Conservation (phyloP, 2,113 vertebrate species). For the Microcebus jonahi region DNA sequence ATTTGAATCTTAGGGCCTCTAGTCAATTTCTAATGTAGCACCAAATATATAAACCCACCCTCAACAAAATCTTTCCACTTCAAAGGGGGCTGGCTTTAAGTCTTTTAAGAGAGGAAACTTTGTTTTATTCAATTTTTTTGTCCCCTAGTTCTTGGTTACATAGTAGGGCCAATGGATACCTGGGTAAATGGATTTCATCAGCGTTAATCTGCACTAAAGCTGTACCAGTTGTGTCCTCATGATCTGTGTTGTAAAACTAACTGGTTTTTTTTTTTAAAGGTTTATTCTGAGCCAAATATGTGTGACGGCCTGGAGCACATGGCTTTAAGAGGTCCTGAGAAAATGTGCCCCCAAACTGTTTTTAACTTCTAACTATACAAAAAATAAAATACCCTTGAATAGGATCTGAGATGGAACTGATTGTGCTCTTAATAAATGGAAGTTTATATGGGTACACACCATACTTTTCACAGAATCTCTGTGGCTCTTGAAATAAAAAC, state of each 20-base stretch:
- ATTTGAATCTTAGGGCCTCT: background rate
- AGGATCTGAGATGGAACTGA: background rate
- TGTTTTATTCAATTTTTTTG: background rate
- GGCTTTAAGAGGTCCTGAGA: too few species aligned
- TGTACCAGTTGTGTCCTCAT: background rate
- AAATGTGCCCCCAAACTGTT: too few species aligned
- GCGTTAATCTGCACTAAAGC: background rate
- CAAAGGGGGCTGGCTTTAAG: background rate
- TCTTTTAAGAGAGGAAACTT: background rate
- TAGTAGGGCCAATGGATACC: background rate
- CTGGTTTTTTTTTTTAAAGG: background rate
- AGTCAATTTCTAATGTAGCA: background rate
- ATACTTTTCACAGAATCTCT: background rate
- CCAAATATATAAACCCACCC: background rate
- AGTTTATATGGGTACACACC: background rate
- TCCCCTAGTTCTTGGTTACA: background rate
- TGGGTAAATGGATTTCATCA: background rate
- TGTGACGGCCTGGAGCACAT: too few species aligned
- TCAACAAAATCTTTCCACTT: background rate
- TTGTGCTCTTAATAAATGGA: background rate
- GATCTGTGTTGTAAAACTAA: background rate
- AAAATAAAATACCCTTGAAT: constrained; percentile 1
- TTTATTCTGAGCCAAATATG: too few species aligned
- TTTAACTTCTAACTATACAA: background rate
- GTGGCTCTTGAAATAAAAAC: background rate